These are phyloP conservation scores for Cosmia pyralina DNA, from an alignment of 2,888 invertebrate genomes.

Conservation along the genomic window DNA sequence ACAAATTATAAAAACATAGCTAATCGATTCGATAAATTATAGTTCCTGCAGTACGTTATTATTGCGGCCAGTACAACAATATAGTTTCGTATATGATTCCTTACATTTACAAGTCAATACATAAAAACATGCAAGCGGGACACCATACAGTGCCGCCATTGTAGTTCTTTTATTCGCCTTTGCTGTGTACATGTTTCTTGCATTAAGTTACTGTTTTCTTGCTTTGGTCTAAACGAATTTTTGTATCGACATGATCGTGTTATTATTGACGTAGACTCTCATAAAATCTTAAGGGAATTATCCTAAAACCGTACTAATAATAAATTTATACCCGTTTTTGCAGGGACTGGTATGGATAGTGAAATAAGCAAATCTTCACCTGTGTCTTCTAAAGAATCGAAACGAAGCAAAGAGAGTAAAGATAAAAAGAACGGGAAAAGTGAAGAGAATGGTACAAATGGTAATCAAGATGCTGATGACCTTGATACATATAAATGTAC, in stretches of 20 bases:
- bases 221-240: no score
- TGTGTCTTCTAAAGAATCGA: constrained; percentile 94
- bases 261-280: not conserved
- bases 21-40: not conserved
- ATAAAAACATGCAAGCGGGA: not conserved
- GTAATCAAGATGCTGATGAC: constrained; percentile 92
- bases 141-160: not conserved
- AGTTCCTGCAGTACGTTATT: not conserved
- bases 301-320: not conserved
- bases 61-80: not conserved
- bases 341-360: constrained; percentile 93
- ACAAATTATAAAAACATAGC: not conserved
- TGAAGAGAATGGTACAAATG: constrained; percentile 87
- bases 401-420: constrained; percentile 93
- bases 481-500: constrained; percentile 92
- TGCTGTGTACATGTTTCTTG: not conserved
- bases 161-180: not conserved
- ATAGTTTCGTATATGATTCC: not conserved
- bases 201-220: not conserved
- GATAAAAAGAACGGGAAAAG: constrained; percentile 89
- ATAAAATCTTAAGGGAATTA: not conserved
- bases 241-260: not conserved
- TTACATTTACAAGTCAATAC: not conserved
- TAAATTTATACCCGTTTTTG: not conserved
- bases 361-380: constrained; percentile 95